These are phyloP conservation scores for Stenurella melanura DNA, from an alignment of 2,888 invertebrate genomes.

Conservation along the genomic window DNA sequence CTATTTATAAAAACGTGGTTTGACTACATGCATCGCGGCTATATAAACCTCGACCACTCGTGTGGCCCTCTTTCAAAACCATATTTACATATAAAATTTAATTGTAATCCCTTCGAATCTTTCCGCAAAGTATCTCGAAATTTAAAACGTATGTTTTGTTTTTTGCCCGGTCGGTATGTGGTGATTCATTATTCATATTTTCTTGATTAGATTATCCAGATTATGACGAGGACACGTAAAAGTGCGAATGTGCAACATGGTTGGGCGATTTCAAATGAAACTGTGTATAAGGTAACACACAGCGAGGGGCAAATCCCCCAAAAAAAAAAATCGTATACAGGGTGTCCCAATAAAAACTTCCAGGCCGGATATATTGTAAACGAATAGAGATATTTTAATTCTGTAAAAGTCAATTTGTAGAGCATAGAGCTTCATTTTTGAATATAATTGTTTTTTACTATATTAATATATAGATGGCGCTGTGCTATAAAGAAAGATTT, in stretches of 20 bases:
- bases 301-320: too few species aligned
- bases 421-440: too few species aligned
- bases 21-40: neutral
- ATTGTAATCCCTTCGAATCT: neutral
- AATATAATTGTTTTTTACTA: too few species aligned
- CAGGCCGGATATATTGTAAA: too few species aligned
- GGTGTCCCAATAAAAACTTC: too few species aligned
- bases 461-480: too few species aligned
- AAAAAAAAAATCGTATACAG: too few species aligned
- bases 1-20: neutral
- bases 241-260: neutral
- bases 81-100: constrained; percentile 1
- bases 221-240: neutral
- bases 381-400: too few species aligned
- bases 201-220: neutral
- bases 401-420: too few species aligned
- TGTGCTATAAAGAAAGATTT: too few species aligned
- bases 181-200: constrained; percentile 7
- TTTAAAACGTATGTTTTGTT: constrained; percentile 4
- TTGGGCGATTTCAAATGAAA: neutral
- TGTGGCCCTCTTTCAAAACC: neutral
- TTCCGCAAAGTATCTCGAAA: neutral
- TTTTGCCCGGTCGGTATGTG: neutral
- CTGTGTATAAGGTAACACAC: neutral
- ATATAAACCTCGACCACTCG: neutral